Percentiles rank a stretch among this genome's conserved stretches.
phyloP scores from a whole-genome alignment of 2,797 vertebrate genomes.

The Rhadinocentrus ornatus region DNA sequence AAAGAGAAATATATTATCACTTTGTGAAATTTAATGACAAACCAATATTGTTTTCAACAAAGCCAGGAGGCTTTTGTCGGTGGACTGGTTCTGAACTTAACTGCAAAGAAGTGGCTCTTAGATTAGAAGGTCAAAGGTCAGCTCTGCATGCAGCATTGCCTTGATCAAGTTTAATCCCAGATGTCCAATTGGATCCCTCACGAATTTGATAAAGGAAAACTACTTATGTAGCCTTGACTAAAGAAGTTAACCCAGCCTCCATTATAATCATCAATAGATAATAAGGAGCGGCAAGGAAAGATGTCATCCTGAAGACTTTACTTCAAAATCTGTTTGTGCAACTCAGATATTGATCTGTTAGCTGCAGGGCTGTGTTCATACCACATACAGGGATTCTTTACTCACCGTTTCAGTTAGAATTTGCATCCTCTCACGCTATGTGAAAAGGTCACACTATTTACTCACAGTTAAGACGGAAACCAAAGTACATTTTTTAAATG shows the following conservation, averaged over 20 bases:
- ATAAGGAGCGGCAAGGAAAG: background rate
- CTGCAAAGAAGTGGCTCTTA: constrained; percentile 9
- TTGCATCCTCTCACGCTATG: background rate
- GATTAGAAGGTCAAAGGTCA: constrained; percentile 11
- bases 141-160: background rate
- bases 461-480: background rate
- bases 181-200: background rate
- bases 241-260: background rate
- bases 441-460: background rate
- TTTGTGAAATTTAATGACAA: constrained; percentile 21
- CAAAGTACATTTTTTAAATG: too few species aligned
- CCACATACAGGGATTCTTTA: background rate
- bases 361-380: background rate
- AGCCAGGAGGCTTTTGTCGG: background rate
- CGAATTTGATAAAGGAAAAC: background rate
- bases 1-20: constrained; percentile 29
- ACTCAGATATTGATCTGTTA: background rate
- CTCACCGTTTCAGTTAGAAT: background rate
- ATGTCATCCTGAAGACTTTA: background rate
- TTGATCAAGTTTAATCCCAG: background rate
- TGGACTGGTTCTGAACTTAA: background rate
- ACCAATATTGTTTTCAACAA: constrained; percentile 14
- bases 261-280: background rate
- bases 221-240: background rate
- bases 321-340: background rate